Evolutionary conservation across 2,113 vertebrate species (phyloP), one percentile per base, ranked within the genome.

Genomic region (Tautogolabrus adspersus): DNA sequence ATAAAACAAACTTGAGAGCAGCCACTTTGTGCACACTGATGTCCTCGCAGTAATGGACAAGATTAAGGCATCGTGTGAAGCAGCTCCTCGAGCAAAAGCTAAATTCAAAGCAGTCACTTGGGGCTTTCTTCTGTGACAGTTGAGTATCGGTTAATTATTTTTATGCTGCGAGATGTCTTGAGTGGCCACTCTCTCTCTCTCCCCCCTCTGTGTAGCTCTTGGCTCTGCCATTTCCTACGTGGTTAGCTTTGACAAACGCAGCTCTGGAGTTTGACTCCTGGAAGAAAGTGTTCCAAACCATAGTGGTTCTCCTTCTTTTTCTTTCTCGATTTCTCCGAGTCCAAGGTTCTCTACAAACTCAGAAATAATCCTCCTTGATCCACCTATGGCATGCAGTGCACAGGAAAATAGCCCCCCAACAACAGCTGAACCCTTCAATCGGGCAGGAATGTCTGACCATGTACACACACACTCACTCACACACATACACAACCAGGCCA

Each of bases 351-450:
- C 57, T 44, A 10, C 40, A 26, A 85, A 84, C 81, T 57, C 71
- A 23, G 78, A 72, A 87, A 72, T 92, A 92, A 93, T 93, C 88
- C 90, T 77, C 34, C 66, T 55, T 85, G 84, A 92, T 93, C 82
- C 62, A 49, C 59, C 70, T 77, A 77, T 79, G 89, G 89, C 88
- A 90, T 88, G 89, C 76, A 19, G 60, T 10, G 13, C 46, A 44
- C 86, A 68, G 86, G 69, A 87, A 92, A 92, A 92, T 90, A 94
- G 87, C 86, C 77, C 49, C 26, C 72, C 12, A 77, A 73, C 80
- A 79, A 91, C 92, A 94, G 92, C 91, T 93, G 89, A 93, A 84
- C 62, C 85, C 72, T 79, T 89, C 87, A 87, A 90, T 75, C 72
- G 75, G 3, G 69, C 66, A 85, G 88, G 92, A 93, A 94, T 94